Base-by-base conservation (phyloP, 2,113 vertebrate species). In the Lichenostomus cassidix region DNA sequence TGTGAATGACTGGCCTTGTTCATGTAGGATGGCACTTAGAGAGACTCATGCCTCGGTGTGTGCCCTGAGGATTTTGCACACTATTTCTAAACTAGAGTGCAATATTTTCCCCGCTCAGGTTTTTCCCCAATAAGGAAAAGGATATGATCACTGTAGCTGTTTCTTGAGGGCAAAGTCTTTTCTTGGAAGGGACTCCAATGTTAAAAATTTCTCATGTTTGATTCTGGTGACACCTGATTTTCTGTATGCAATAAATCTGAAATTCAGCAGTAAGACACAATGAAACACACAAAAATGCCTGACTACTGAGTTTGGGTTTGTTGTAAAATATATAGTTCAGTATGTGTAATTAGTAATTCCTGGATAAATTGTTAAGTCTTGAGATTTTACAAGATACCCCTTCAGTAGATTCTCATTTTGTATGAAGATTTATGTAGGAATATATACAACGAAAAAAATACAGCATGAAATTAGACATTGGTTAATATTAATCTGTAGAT, bases 11-110 rank as follows among this genome's bases (percentile, higher is more conserved):
- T 42, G 35, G 7, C 13, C 15, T 37, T 35, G 11, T 42, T 60
- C 12, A 35, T 65, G 7, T 2, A 28, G 7, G 0, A 0, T n/a
- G 42, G 5, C 2, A 2, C 8, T 23, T 27, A 52, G 7, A 64
- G 27, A 53, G 4, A 49, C 4, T 22, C 25, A 31, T 25, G 20
- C 18, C 17, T 77, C 33, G 5, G 1, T 11, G 15, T 3, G 4
- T 27, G 4, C 31, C 16, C 10, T 56, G 16, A 1, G 4, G 35
- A 39, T 58, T 90, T 65, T 56, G 3, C 8, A 19, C 10, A 0
- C 21, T 37, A 33, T 46, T 52, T 29, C 53, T 33, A 35, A 21
- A 5, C 16, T 21, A n/a, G 6, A 0, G 1, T 24, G 17, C 7
- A 41, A 35, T 10, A 16, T 39, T 89, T 80, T 75, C 9, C 11